These are phyloP conservation scores for Trichechus manatus DNA, from an alignment of 2,113 vertebrate genomes.

Conservation along the genomic window DNA sequence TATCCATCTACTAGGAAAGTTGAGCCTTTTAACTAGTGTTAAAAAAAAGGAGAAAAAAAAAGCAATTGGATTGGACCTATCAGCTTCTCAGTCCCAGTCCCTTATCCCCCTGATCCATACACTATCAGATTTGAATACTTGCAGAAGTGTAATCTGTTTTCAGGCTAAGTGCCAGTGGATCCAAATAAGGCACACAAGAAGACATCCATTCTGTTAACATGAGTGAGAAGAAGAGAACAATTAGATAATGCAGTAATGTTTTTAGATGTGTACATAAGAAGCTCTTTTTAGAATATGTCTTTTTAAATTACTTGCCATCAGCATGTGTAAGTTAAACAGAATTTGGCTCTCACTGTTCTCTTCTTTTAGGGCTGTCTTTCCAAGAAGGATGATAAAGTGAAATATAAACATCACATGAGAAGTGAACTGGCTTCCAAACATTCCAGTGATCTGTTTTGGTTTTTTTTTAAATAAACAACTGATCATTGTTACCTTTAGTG, in stretches of 20 bases:
- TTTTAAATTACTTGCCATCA: constrained; percentile 89
- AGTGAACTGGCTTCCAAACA: constrained; percentile 90
- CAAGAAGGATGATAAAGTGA: constrained; percentile 89
- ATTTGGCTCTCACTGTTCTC: constrained; percentile 86
- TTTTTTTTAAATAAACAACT: constrained; percentile 88
- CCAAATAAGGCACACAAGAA: constrained; percentile 72
- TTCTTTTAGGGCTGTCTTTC: constrained; percentile 89
- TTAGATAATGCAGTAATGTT: constrained; percentile 87
- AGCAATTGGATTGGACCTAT: background rate
- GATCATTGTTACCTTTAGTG: constrained; percentile 88
- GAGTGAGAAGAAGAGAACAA: constrained; percentile 77
- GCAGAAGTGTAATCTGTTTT: constrained; percentile 57
- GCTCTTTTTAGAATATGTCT: constrained; percentile 86
- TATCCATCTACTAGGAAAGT: background rate
- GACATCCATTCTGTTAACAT: constrained; percentile 71
- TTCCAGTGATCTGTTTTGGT: constrained; percentile 85
- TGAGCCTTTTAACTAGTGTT: constrained; percentile 30
- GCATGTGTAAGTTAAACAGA: constrained; percentile 89
- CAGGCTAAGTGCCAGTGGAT: constrained; percentile 74
- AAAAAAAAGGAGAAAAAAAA: background rate
- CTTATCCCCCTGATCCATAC: background rate
- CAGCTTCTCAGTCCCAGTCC: background rate
- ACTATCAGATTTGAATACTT: constrained; percentile 32
- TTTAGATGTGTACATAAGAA: constrained; percentile 84
- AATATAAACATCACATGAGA: constrained; percentile 89